Evolutionary conservation across 1,140 invertebrate species (phyloP).

Genomic region (Pseudomyrmex pallidus): DNA sequence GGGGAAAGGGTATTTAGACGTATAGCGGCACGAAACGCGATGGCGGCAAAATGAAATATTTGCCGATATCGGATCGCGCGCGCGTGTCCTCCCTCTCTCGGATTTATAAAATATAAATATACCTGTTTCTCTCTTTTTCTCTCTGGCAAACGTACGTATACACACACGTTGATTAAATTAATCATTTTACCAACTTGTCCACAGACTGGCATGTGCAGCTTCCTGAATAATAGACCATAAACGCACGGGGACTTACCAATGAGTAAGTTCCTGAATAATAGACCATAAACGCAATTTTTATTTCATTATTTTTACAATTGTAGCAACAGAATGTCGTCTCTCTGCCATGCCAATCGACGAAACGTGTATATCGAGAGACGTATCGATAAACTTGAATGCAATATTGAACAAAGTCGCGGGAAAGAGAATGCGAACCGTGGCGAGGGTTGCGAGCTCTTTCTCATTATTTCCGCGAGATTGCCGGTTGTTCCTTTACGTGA

Average conservation of each 20-base stretch:
- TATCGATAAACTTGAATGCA: too few species aligned
- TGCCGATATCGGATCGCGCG: conserved; percentile 54
- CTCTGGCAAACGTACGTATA: neutral
- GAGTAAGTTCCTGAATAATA: neutral
- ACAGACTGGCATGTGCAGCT: neutral
- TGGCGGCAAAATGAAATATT: conserved; percentile 52
- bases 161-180: conserved; percentile 60
- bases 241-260: neutral
- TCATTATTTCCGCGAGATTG: conserved; percentile 55
- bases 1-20: conserved; percentile 62
- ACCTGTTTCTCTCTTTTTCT: neutral
- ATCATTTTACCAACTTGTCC: conserved; percentile 51
- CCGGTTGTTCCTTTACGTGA: conserved; percentile 42
- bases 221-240: neutral
- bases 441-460: neutral
- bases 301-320: neutral
- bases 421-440: neutral
- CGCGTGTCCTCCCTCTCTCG: neutral
- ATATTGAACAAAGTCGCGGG: too few species aligned
- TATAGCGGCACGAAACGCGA: conserved; percentile 46
- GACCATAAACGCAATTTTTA: neutral
- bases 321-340: too few species aligned
- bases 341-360: neutral
- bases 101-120: conserved; percentile 73
- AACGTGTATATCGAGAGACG: neutral